Evolutionary conservation across 2,113 vertebrate genomes (phyloP), one percentile per base, ranked within the genome.

Genomic region (Uropsilus gracilis): DNA sequence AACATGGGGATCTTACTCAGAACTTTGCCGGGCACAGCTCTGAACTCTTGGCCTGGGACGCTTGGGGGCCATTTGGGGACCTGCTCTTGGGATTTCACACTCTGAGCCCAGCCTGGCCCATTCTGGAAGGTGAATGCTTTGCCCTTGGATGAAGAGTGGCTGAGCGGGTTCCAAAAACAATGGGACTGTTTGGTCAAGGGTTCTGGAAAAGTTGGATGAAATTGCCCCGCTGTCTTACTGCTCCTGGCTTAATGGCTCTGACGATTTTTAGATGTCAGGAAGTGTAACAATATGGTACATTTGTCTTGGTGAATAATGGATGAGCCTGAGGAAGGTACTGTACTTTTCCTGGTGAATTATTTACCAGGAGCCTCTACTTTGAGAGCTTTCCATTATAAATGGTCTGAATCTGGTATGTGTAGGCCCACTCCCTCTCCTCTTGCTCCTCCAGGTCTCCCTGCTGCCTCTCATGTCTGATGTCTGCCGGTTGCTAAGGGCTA

Each of bases 271-370:
- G 97, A 97, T 87, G 86, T 82, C 91, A 97, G 96, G 82, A 98
- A 98, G 97, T 97, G 30, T 90, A 96, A 87, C 64, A 93, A 14
- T 94, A 94, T 82, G 97, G 97, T 89, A 66, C 48, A 96, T 97
- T 42, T 96, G 92, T 97, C 96, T 95, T 87, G 88, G 92, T 98
- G 97, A 98, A 98, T 98, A 98, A 98, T 98, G 93, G 88, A 98
- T 98, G 95, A 98, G 75, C 55, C 78, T 57, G 30, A 78, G 91
- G 97, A 97, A 97, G 98, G 96, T 1, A 75, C 93, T 96, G 96
- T 97, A 92, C 90, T 97, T 96, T 94, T 97, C 96, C 90, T 95
- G 86, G 91, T 97, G 95, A 96, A 97, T 97, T 96, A 97, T 97
- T 97, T 92, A 97, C 96, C 94, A 94, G 93, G 88, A 96, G 93